Base-by-base conservation (phyloP, 2,113 vertebrate species). In the Pelecanoides urinatrix region DNA sequence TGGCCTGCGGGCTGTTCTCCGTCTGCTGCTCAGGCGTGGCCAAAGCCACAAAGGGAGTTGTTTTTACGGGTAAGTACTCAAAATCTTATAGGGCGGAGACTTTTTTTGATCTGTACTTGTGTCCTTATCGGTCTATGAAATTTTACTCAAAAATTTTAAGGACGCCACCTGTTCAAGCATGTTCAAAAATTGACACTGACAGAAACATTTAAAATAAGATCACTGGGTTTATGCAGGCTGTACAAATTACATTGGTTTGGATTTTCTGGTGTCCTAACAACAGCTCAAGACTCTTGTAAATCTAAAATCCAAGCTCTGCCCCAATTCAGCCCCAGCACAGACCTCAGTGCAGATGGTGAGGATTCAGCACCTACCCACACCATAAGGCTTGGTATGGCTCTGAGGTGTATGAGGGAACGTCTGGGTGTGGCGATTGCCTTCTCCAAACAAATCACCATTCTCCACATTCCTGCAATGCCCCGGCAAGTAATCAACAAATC, bases 341-440 rank as follows among this genome's bases (percentile, higher is more conserved):
- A 6, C 18, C 0, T 3, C 0, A 17, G 52, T 0, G 16, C 56
- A 21, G 79, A 9, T 11, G 50, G 13, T 38, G 68, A 45, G 55
- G 42, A 42, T 10, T 16, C 44, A 8, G 62, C 44, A 20, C 30
- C 29, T 11, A 7, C 11, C 34, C 25, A 3, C 13, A 0, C 10
- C 1, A 0, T 2, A 8, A 11, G 52, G 47, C 65, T 38, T 9
- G 42, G n/a, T 9, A 3, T 1, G 49, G 47, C 85, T 30, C 36
- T 6, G 11, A 18, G 76, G 32, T 13, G 40, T 15, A 10, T 0
- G n/a, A 50, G 52, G 47, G 70, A 49, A 49, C 0, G 1, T 4
- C 68, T 18, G 68, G 29, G 30, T 26, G 77, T 6, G 47, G 47
- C 7, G 38, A 47, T n/a, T 17, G 3, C 34, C 34, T 30, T 67